phyloP scores from a whole-genome alignment of 2,797 vertebrate species.

The Novumbra hubbsi region DNA sequence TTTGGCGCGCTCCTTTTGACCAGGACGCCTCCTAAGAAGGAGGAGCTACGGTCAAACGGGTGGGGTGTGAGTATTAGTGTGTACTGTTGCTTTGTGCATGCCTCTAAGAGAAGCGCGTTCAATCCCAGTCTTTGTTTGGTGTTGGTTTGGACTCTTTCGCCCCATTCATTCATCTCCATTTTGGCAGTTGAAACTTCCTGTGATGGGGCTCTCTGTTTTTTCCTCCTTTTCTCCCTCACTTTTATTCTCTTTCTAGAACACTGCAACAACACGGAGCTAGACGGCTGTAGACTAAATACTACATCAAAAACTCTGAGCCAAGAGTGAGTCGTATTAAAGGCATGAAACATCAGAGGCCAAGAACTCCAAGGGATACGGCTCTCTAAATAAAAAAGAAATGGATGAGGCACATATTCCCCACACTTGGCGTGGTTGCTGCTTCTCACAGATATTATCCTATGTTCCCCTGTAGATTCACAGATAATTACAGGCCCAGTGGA shows the following conservation, averaged over 20 bases:
- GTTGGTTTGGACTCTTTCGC: constrained; percentile 34
- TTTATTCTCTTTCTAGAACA: constrained; percentile 38
- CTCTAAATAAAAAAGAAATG: constrained; percentile 64
- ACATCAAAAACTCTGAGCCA: constrained; percentile 46
- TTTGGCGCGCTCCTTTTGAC: not conserved
- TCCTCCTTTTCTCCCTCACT: not conserved
- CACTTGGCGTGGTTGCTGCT: constrained; percentile 51
- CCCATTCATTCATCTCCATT: constrained; percentile 74
- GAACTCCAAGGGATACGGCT: constrained; percentile 44
- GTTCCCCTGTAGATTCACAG: constrained; percentile 52
- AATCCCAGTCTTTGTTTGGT: constrained; percentile 52
- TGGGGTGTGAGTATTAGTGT: not conserved
- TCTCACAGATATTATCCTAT: constrained; percentile 28
- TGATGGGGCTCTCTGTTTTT: constrained; percentile 49
- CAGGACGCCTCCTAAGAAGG: not conserved
- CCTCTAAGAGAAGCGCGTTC: constrained; percentile 35
- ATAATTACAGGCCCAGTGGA: constrained; percentile 66
- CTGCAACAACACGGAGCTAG: constrained; percentile 39
- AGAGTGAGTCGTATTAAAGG: constrained; percentile 51
- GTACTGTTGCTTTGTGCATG: not conserved
- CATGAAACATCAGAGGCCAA: constrained; percentile 46
- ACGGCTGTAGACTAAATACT: constrained; percentile 52
- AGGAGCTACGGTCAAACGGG: not conserved
- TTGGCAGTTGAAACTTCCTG: constrained; percentile 53
- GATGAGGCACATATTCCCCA: constrained; percentile 65